These are phyloP conservation scores for Brachypteracias leptosomus DNA, from an alignment of 2,113 vertebrate species.

Conservation along the genomic window DNA sequence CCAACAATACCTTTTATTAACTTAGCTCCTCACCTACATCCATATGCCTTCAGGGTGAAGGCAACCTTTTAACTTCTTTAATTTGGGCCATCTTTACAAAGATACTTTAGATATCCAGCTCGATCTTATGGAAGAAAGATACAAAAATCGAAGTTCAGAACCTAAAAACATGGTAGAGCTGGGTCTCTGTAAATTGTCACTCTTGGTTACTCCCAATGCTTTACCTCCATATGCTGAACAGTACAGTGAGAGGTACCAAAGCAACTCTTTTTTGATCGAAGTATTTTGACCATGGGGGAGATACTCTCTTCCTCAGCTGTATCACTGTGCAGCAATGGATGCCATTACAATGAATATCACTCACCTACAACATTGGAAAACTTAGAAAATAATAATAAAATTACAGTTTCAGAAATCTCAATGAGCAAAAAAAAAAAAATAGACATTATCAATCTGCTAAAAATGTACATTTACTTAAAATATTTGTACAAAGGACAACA, in stretches of 20 bases:
- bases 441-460: not conserved
- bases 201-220: not conserved
- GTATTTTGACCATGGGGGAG: not conserved
- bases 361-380: not conserved
- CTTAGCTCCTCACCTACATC: not conserved
- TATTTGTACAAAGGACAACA: not conserved
- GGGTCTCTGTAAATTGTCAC: not conserved
- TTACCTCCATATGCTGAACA: not conserved
- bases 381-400: not conserved
- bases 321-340: not conserved
- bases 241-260: not conserved
- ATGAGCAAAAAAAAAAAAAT: not conserved
- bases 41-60: not conserved
- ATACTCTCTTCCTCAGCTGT: not conserved
- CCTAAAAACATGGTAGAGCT: not conserved
- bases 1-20: not conserved
- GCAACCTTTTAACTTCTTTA: not conserved
- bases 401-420: not conserved
- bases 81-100: not conserved
- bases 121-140: not conserved
- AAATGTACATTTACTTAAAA: conserved; percentile 24
- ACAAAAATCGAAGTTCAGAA: not conserved
- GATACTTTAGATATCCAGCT: not conserved
- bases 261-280: not conserved
- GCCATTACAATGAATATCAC: not conserved